Conservation (phyloP, 2,113 vertebrate species). For the Bettongia penicillata region DNA sequence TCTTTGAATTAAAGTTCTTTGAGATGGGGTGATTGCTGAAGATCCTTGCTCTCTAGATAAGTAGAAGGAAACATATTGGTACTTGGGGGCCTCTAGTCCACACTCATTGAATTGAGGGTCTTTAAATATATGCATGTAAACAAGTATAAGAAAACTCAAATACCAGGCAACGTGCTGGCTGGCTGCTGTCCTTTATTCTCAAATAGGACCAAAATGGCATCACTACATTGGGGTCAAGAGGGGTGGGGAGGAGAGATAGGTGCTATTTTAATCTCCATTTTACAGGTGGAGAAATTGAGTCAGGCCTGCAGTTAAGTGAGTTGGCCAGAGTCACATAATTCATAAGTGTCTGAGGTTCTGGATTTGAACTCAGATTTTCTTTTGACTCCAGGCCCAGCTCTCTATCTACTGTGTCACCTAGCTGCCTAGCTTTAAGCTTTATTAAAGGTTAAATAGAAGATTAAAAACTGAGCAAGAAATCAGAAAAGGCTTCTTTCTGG, state of each 20-base stretch:
- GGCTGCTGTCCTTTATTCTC: background rate
- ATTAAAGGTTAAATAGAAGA: no score
- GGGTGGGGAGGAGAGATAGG: background rate
- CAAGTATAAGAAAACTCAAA: slow-evolving; percentile 29
- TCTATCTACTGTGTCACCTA: background rate
- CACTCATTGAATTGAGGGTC: slow-evolving; percentile 25
- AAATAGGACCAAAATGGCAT: background rate
- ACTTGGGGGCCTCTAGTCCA: background rate
- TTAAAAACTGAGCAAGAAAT: no score
- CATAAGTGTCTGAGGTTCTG: background rate
- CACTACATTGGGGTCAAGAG: background rate
- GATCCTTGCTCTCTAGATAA: background rate
- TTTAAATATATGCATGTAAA: slow-evolving; percentile 52
- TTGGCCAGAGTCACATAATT: background rate
- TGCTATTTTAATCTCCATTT: background rate
- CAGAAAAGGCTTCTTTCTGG: no score
- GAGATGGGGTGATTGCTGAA: slow-evolving; percentile 11
- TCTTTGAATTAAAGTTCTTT: slow-evolving; percentile 38
- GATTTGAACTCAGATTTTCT: background rate
- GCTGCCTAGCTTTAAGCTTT: no score
- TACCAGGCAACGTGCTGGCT: background rate
- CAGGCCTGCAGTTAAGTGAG: background rate
- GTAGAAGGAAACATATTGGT: background rate
- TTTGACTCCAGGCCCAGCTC: background rate
- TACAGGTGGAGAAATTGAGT: background rate